Conservation (phyloP, 2,797 vertebrate genomes). For the Botia kubotai region DNA sequence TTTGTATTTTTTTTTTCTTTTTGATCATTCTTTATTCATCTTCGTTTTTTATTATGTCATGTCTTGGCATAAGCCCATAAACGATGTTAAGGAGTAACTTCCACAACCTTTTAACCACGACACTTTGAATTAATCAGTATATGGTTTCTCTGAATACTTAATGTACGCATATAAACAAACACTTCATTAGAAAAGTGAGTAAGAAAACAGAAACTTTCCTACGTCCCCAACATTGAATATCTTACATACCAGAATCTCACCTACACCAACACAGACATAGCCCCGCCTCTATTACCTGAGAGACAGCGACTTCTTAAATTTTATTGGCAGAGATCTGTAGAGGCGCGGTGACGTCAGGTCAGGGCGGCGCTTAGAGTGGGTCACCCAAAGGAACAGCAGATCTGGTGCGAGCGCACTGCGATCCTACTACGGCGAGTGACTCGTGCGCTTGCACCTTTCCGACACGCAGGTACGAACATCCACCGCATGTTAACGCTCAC, state of each 20-base stretch:
- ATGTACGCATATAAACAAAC: background rate
- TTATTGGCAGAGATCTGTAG: constrained; percentile 21
- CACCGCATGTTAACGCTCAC: background rate
- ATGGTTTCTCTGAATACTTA: background rate
- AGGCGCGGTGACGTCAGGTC: constrained; percentile 53
- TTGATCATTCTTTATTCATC: too few species aligned
- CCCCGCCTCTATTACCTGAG: constrained; percentile 39
- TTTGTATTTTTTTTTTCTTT: too few species aligned
- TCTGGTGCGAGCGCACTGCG: background rate
- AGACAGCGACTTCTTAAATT: background rate
- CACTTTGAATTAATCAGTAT: too few species aligned
- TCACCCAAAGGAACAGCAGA: constrained; percentile 46
- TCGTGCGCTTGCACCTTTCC: constrained; percentile 4
- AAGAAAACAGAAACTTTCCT: background rate
- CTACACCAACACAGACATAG: background rate
- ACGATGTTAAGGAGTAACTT: too few species aligned
- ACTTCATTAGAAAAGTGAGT: background rate
- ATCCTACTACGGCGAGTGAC: background rate
- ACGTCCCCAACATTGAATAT: background rate
- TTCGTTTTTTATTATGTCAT: too few species aligned
- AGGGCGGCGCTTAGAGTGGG: constrained; percentile 50
- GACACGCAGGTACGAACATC: constrained; percentile 40
- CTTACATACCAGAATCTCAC: too few species aligned
- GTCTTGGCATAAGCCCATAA: too few species aligned
- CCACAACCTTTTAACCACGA: too few species aligned